Percentiles rank a stretch among this genome's conserved stretches.
Conservation (phyloP, 2,888 invertebrate genomes). For the Gryllus longicercus region DNA sequence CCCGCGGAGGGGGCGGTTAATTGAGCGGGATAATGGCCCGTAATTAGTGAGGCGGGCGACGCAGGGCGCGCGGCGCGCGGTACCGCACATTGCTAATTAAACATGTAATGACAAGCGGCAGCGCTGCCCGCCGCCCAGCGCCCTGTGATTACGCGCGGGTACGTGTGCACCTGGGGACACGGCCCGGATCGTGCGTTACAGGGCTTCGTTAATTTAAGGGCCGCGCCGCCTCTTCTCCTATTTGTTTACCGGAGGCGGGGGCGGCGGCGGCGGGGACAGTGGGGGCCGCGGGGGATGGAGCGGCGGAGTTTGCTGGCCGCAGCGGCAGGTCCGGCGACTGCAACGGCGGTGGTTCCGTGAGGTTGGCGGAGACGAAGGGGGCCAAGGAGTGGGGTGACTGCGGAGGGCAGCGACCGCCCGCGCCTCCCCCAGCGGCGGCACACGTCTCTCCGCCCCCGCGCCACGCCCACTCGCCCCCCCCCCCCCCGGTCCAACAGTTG, state of each 20-base stretch:
- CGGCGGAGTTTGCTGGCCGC: no score
- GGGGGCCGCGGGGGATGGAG: no score
- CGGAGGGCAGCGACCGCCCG: no score
- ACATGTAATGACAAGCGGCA: constrained; percentile 17
- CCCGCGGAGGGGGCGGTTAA: neutral
- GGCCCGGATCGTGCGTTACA: neutral
- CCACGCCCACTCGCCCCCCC: no score
- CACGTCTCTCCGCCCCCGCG: neutral
- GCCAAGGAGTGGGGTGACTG: no score
- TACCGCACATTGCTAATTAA: constrained; percentile 9
- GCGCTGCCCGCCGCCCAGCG: neutral
- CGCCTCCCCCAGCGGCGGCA: no score
- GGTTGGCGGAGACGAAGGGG: no score
- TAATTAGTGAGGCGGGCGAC: neutral
- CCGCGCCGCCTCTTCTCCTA: neutral
- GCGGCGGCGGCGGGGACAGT: no score
- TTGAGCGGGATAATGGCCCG: neutral
- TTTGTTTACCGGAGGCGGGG: neutral
- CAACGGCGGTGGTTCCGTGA: no score
- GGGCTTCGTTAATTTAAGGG: neutral
- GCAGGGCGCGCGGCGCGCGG: neutral
- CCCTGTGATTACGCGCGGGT: constrained; percentile 1
- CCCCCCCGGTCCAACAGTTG: no score
- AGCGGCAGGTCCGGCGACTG: no score
- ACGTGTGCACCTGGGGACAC: constrained; percentile 8